A percentile compares a stretch with the other conserved stretches of the same genome.
These are phyloP conservation scores for Pollenia amentaria DNA, from an alignment of 2,888 invertebrate species.

Conservation along the genomic window DNA sequence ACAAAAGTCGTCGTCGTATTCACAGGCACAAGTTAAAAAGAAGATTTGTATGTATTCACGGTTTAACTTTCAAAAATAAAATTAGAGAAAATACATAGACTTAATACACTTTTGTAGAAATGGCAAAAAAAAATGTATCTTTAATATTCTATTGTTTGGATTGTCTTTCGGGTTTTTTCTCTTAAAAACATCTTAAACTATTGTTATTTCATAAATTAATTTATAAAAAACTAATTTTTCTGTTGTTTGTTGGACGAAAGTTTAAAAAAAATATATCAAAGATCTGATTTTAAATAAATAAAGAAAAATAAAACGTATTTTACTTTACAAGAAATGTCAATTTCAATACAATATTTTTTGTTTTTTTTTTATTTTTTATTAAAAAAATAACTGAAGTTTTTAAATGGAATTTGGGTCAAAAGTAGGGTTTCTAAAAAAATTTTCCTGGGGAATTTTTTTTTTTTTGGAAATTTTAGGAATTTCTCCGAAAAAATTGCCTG, in stretches of 20 bases:
- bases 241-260: neutral
- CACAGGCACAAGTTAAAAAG: slow-evolving; percentile 1
- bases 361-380: slow-evolving; percentile 4
- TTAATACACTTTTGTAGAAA: too few relatives aligned
- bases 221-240: slow-evolving; percentile 39
- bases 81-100: neutral
- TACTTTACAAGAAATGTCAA: slow-evolving; percentile 17
- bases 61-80: slow-evolving; percentile 4
- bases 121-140: too few relatives aligned
- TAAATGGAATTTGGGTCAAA: slow-evolving; percentile 45
- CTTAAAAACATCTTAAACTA: neutral
- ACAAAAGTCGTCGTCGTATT: neutral
- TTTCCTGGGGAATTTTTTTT: too few relatives aligned
- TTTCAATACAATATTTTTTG: slow-evolving; percentile 29
- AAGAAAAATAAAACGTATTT: neutral
- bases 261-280: slow-evolving; percentile 21
- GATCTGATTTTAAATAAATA: neutral
- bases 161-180: too few relatives aligned
- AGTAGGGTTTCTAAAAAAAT: neutral
- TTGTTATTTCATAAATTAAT: slow-evolving; percentile 40
- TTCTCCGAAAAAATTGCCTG: too few relatives aligned
- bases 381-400: slow-evolving; percentile 9
- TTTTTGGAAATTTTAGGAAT: too few relatives aligned
- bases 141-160: too few relatives aligned
- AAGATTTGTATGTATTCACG: neutral